Percentiles rank a stretch among this genome's conserved stretches.
phyloP scores from a whole-genome alignment of 2,888 invertebrate genomes.

The Synanthedon myopaeformis region DNA sequence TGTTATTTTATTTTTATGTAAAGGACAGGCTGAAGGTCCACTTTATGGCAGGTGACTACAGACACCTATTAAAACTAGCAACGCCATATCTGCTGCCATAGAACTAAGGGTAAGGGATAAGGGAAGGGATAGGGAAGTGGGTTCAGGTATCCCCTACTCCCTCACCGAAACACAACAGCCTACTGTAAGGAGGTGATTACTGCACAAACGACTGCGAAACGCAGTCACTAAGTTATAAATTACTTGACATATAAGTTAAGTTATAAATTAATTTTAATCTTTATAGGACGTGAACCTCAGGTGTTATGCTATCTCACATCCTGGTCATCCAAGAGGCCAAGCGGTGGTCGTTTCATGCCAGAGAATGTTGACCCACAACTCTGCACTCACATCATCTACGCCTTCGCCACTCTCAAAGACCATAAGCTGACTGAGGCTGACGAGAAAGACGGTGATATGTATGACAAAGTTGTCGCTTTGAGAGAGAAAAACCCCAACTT shows the following conservation, averaged over 20 bases:
- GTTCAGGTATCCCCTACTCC: no score
- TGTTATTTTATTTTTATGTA: no score
- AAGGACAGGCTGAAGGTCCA: no score
- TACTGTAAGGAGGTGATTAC: no score
- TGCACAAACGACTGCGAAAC: neutral
- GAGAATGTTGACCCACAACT: constrained; percentile 89
- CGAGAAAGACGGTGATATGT: constrained; percentile 87
- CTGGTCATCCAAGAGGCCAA: constrained; percentile 94
- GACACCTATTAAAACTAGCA: no score
- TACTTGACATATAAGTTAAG: neutral
- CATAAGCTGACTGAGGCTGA: constrained; percentile 83
- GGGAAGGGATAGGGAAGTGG: no score
- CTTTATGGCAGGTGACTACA: no score
- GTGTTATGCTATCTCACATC: constrained; percentile 96
- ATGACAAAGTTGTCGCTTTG: constrained; percentile 84
- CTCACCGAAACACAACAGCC: no score
- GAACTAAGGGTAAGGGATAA: no score
- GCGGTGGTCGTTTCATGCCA: constrained; percentile 88
- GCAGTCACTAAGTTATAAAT: neutral
- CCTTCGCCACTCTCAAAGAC: constrained; percentile 92
- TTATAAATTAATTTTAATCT: constrained; percentile 6
- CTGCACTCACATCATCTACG: constrained; percentile 95
- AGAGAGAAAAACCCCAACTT: constrained; percentile 90
- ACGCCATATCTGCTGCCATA: no score
- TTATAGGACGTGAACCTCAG: constrained; percentile 83